Evolutionary conservation across 2,888 invertebrate species (phyloP).

Genomic region (Polylopha cassiicola): DNA sequence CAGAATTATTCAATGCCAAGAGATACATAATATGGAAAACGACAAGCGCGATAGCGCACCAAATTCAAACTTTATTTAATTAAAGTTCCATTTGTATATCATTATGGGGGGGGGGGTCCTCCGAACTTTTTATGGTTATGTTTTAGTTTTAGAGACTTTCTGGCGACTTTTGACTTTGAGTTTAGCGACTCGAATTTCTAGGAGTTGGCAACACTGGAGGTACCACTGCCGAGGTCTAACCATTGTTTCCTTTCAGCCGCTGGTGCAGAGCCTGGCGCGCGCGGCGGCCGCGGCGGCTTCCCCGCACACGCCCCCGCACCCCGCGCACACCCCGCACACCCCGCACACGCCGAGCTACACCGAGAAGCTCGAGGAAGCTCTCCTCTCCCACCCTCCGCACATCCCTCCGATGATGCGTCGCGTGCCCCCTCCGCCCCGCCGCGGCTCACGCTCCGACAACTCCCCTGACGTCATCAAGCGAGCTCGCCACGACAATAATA

Average conservation of each 20-base stretch:
- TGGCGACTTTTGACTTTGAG: no score
- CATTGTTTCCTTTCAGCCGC: constrained; percentile 41
- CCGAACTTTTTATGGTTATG: not conserved
- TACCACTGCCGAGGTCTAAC: constrained; percentile 1
- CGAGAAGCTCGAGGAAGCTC: constrained; percentile 42
- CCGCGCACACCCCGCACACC: constrained; percentile 43
- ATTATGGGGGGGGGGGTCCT: no score
- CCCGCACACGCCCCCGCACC: constrained; percentile 75
- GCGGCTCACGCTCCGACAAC: constrained; percentile 79
- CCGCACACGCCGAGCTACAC: constrained; percentile 58
- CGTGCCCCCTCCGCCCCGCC: constrained; percentile 57
- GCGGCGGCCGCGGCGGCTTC: constrained; percentile 77
- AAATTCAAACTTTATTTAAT: no score
- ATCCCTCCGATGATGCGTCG: constrained; percentile 83
- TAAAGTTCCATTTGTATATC: no score
- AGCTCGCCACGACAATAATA: constrained; percentile 79
- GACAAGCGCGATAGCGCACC: no score
- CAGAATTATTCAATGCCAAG: no score
- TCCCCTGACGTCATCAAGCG: constrained; percentile 81
- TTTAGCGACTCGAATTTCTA: no score
- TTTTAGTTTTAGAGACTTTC: no score
- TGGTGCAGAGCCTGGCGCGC: constrained; percentile 81
- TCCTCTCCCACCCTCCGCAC: constrained; percentile 59
- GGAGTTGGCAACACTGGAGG: no score
- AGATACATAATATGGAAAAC: no score